phyloP scores from a whole-genome alignment of 2,888 invertebrate species.

The Dolichopus griseipennis region DNA sequence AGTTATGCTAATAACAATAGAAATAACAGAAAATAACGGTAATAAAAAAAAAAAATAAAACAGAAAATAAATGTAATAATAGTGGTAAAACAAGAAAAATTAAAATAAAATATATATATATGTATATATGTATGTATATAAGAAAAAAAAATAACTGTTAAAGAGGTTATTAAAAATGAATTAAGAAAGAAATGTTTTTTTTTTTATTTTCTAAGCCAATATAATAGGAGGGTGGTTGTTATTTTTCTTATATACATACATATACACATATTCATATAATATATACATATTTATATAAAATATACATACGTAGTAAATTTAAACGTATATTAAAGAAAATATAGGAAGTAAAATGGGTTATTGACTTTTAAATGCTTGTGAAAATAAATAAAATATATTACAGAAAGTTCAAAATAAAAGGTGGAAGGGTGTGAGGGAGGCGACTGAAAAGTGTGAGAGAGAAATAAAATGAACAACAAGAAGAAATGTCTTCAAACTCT shows the following conservation, averaged over 20 bases:
- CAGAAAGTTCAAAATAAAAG: no score
- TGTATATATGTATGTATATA: neutral
- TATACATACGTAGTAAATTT: no score
- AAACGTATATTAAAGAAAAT: neutral
- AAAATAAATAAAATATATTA: no score
- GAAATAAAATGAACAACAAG: no score
- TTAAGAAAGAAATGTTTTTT: neutral
- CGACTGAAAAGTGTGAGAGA: no score
- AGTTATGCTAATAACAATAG: no score
- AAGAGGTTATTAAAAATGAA: conserved; percentile 5
- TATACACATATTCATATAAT: neutral
- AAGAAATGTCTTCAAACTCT: no score
- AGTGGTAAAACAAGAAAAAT: neutral
- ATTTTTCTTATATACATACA: neutral
- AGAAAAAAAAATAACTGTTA: neutral
- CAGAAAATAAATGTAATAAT: no score
- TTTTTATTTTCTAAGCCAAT: neutral
- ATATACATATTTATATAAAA: neutral
- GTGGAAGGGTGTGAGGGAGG: no score
- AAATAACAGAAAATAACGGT: no score
- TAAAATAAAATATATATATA: neutral
- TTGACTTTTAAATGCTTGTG: neutral
- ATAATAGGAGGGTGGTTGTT: neutral
- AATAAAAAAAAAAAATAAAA: no score
- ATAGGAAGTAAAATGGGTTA: neutral